A percentile compares a stretch with the other conserved stretches of the same genome.
Conservation (phyloP, 2,797 vertebrate genomes). For the Sternarchorhynchus goeldii region DNA sequence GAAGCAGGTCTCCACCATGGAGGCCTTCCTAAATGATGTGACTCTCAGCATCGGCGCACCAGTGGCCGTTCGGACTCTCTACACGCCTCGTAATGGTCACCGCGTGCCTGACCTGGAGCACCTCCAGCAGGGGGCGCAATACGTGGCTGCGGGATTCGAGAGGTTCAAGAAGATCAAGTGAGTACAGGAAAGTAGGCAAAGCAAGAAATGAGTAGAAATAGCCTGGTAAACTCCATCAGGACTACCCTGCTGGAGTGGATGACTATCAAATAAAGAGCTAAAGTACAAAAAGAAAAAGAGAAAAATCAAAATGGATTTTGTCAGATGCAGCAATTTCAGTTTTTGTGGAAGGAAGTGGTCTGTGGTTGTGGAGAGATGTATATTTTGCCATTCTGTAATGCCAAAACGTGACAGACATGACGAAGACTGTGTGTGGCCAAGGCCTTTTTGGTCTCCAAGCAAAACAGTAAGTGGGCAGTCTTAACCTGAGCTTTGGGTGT, state of each 20-base stretch:
- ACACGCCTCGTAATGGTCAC: conserved; percentile 80
- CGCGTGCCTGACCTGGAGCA: conserved; percentile 75
- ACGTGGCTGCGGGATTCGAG: conserved; percentile 89
- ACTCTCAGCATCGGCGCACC: conserved; percentile 78
- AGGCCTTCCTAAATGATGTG: conserved; percentile 85
- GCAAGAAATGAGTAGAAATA: too few species aligned
- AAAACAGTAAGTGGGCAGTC: too few species aligned
- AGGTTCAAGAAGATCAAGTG: conserved; percentile 85
- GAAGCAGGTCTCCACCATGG: conserved; percentile 80
- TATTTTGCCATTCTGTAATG: too few species aligned
- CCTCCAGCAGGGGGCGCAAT: conserved; percentile 79
- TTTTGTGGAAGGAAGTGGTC: conserved; percentile 9
- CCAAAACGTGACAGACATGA: too few species aligned
- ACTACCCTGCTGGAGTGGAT: too few species aligned
- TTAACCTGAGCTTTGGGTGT: not conserved
- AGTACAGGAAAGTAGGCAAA: conserved; percentile 66
- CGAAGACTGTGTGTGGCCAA: too few species aligned
- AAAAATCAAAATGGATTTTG: conserved; percentile 1
- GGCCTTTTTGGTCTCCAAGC: too few species aligned
- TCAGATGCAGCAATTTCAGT: not conserved
- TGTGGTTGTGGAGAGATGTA: not conserved
- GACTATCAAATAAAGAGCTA: not conserved
- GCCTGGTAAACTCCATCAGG: too few species aligned
- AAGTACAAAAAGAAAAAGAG: not conserved
- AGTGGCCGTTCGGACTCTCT: conserved; percentile 83